phyloP scores from a whole-genome alignment of 1,140 invertebrate genomes.

The Acromyrmex echinatior region DNA sequence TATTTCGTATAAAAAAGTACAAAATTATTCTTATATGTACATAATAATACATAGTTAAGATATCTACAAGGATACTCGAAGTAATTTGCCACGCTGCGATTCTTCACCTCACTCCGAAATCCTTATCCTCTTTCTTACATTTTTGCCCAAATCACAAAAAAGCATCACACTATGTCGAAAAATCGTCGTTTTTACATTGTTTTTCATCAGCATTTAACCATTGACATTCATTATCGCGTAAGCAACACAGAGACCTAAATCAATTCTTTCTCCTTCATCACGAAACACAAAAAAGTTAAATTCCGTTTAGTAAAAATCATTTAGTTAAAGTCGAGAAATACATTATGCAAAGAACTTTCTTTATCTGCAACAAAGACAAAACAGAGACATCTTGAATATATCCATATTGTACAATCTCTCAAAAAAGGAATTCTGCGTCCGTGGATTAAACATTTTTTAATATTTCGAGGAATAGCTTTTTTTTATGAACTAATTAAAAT shows the following conservation, averaged over 20 bases:
- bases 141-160: slow-evolving; percentile 45
- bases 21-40: slow-evolving; percentile 83
- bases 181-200: slow-evolving; percentile 18
- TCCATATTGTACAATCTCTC: background rate
- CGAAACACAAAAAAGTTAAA: background rate
- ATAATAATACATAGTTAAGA: slow-evolving; percentile 83
- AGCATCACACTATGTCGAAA: slow-evolving; percentile 16
- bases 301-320: background rate
- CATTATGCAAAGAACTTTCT: background rate
- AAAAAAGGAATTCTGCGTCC: background rate
- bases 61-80: slow-evolving; percentile 80
- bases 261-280: background rate
- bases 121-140: background rate
- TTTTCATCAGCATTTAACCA: background rate
- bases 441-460: slow-evolving; percentile 6
- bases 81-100: slow-evolving; percentile 52
- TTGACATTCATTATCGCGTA: background rate
- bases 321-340: background rate
- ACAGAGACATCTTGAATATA: background rate
- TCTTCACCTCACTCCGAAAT: slow-evolving; percentile 48
- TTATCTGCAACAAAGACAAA: background rate
- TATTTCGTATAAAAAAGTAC: slow-evolving; percentile 83
- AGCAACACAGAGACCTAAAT: background rate
- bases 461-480: background rate
- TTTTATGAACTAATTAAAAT: slow-evolving; percentile 32